Percentiles rank a stretch among this genome's conserved stretches.
phyloP scores from a whole-genome alignment of 2,797 vertebrate species.

The Moxostoma hubbsi region DNA sequence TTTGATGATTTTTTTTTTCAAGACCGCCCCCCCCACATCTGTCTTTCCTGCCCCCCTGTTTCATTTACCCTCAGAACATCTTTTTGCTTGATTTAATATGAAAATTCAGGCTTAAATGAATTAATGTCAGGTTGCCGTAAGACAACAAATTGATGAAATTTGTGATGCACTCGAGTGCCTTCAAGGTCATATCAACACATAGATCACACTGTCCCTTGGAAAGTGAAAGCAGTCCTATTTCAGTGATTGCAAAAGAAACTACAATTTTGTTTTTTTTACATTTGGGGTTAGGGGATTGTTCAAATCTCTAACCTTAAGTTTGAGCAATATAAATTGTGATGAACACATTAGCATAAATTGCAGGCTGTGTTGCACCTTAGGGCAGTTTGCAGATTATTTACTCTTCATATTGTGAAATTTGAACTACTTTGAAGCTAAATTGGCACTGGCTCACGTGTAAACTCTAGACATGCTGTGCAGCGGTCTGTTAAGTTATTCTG shows the following conservation, averaged over 20 bases:
- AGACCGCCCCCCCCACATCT: neutral
- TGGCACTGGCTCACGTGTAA: neutral
- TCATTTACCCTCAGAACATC: slow-evolving; percentile 2
- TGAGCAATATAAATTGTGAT: neutral
- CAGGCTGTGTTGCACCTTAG: neutral
- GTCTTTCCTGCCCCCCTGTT: neutral
- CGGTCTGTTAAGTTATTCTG: neutral
- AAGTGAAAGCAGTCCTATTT: neutral
- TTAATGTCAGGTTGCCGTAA: slow-evolving; percentile 28
- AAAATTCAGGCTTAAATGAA: slow-evolving; percentile 38
- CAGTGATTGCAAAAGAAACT: neutral
- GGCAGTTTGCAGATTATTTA: slow-evolving; percentile 14
- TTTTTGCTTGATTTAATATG: slow-evolving; percentile 50
- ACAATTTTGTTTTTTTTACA: neutral
- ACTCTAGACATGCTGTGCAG: neutral
- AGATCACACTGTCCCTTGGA: neutral
- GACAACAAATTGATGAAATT: neutral
- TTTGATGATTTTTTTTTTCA: slow-evolving; percentile 41
- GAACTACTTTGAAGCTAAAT: neutral
- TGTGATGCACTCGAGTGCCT: neutral
- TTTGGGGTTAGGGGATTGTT: neutral
- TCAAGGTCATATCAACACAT: neutral
- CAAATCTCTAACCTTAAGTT: neutral
- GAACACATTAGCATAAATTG: neutral
- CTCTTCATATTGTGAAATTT: neutral